phyloP scores from a whole-genome alignment of 2,797 vertebrate genomes.

The Fundulus diaphanus region DNA sequence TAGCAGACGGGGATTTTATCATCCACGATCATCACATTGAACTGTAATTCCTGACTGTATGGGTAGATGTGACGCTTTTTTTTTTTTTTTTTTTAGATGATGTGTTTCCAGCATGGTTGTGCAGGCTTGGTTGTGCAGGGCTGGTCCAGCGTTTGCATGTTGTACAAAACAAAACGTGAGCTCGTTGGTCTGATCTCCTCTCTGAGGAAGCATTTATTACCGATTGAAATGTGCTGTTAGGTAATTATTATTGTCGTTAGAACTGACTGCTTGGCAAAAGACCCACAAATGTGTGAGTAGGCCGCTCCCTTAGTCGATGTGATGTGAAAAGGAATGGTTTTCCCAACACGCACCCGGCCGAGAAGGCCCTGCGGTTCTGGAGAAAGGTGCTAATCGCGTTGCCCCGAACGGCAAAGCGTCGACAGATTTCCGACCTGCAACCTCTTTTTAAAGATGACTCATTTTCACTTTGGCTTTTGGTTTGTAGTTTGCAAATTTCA shows the following conservation, averaged over 20 bases:
- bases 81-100: background rate
- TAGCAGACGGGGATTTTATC: constrained; percentile 3
- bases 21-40: background rate
- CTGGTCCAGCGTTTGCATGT: background rate
- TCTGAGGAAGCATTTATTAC: background rate
- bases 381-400: constrained; percentile 12
- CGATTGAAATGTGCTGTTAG: background rate
- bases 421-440: background rate
- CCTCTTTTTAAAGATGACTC: constrained; percentile 11
- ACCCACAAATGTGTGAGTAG: background rate
- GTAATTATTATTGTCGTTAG: background rate
- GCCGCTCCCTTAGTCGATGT: constrained; percentile 1
- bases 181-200: background rate
- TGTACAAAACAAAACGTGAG: constrained; percentile 7
- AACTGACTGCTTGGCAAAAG: background rate
- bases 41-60: background rate
- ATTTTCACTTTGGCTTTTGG: background rate
- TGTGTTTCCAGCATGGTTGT: background rate
- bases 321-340: background rate
- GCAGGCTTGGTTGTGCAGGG: background rate
- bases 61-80: background rate
- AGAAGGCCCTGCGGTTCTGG: background rate
- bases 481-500: background rate
- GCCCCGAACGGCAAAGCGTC: background rate
- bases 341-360: background rate